Evolutionary conservation across 1,140 invertebrate species (phyloP).

Genomic region (Galleria mellonella): DNA sequence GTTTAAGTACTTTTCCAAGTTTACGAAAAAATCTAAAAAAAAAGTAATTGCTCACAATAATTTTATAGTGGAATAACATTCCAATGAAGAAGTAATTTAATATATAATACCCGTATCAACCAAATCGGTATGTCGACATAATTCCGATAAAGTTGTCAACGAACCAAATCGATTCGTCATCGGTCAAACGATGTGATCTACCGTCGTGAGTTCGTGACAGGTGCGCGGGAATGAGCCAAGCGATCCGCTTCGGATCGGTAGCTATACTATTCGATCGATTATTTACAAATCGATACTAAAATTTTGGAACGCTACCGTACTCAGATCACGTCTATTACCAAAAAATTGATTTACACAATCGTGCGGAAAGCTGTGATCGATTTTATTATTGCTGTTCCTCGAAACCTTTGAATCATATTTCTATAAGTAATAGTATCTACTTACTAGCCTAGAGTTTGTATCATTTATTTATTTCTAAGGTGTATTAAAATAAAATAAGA

Average conservation of each 20-base stretch:
- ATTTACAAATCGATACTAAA: constrained; percentile 44
- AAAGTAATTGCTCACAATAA: no score
- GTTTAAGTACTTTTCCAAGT: no score
- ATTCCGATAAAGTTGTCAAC: constrained; percentile 59
- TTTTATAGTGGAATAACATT: not conserved
- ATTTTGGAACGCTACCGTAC: constrained; percentile 23
- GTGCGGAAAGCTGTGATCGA: constrained; percentile 44
- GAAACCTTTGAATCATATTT: no score
- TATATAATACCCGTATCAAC: constrained; percentile 9
- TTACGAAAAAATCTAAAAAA: no score
- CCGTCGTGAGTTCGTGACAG: constrained; percentile 47
- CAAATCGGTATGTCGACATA: constrained; percentile 38
- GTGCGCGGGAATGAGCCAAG: constrained; percentile 30
- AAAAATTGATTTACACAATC: constrained; percentile 55
- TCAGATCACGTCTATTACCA: constrained; percentile 44
- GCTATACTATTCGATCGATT: constrained; percentile 42
- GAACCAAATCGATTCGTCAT: constrained; percentile 62
- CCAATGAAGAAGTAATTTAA: not conserved
- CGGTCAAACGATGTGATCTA: constrained; percentile 59
- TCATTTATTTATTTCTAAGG: no score
- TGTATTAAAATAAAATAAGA: constrained; percentile 8
- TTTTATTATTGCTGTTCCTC: constrained; percentile 3
- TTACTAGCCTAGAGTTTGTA: no score
- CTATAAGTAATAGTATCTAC: no score
- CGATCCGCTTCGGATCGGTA: constrained; percentile 46